phyloP scores from a whole-genome alignment of 2,797 vertebrate species.

The Sebastes taczanowskii region DNA sequence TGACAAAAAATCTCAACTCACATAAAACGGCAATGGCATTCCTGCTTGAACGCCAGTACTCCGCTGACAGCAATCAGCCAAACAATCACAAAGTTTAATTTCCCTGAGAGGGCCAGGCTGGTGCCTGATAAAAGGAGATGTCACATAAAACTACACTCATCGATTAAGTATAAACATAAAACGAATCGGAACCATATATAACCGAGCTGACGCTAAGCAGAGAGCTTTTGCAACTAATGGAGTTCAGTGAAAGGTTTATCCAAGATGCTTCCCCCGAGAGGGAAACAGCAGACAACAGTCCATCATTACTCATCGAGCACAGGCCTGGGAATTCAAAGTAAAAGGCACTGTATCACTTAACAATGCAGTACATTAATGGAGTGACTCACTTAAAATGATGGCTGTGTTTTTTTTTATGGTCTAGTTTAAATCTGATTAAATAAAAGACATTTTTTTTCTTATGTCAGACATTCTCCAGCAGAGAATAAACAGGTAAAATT shows the following conservation, averaged over 20 bases:
- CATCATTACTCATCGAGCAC: conserved; percentile 47
- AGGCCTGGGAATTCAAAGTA: conserved; percentile 43
- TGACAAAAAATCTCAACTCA: not conserved
- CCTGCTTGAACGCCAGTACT: not conserved
- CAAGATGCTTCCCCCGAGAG: conserved; percentile 49
- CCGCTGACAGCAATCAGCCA: conserved; percentile 21
- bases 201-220: conserved; percentile 51
- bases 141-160: conserved; percentile 64
- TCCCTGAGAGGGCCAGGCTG: conserved; percentile 54
- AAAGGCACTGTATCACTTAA: conserved; percentile 37
- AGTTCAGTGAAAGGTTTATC: conserved; percentile 59
- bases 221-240: conserved; percentile 60
- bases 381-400: conserved; percentile 18
- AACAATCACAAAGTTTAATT: conserved; percentile 55
- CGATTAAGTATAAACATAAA: conserved; percentile 66
- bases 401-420: not conserved
- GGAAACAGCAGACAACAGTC: conserved; percentile 44
- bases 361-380: conserved; percentile 21
- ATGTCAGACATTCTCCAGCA: not conserved
- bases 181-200: conserved; percentile 50
- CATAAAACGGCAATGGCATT: not conserved
- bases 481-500: not conserved
- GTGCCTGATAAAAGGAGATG: conserved; percentile 46
- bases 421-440: not conserved
- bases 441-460: not conserved